Evolutionary conservation across 2,888 invertebrate genomes (phyloP).

Genomic region (Bugulina stolonifera): DNA sequence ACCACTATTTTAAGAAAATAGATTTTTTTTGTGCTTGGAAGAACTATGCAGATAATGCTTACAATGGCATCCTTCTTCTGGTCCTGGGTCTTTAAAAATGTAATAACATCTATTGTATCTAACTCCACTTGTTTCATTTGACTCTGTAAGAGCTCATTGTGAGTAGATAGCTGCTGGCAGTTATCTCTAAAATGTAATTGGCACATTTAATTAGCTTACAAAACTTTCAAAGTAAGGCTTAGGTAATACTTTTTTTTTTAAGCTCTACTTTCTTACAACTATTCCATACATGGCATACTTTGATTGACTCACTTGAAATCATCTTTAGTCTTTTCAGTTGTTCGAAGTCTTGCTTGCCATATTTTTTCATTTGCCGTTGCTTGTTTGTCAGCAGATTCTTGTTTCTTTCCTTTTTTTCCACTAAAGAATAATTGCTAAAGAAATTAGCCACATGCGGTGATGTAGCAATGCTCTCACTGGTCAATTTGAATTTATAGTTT

Average conservation of each 20-base stretch:
- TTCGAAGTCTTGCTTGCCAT: slow-evolving; percentile 48
- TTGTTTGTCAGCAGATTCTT: slow-evolving; percentile 36
- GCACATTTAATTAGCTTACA: too few species aligned
- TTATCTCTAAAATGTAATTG: slow-evolving; percentile 50
- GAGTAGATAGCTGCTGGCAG: slow-evolving; percentile 44
- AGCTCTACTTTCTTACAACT: too few species aligned
- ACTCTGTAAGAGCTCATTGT: slow-evolving; percentile 48
- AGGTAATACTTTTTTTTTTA: too few species aligned
- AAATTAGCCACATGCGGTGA: too few species aligned
- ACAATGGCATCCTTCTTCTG: slow-evolving; percentile 49
- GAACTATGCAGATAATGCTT: slow-evolving; percentile 18
- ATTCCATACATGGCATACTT: too few species aligned
- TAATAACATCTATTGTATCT: slow-evolving; percentile 53
- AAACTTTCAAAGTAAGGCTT: too few species aligned
- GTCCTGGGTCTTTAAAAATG: slow-evolving; percentile 50
- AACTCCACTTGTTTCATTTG: slow-evolving; percentile 50
- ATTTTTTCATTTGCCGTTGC: slow-evolving; percentile 48
- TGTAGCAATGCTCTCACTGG: too few species aligned
- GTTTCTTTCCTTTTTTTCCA: slow-evolving; percentile 36
- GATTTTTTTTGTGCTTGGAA: too few species aligned
- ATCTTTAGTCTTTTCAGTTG: slow-evolving; percentile 41
- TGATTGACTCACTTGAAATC: slow-evolving; percentile 49
- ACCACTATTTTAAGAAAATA: neutral
- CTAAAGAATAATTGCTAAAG: slow-evolving; percentile 12
- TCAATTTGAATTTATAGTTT: too few species aligned